These are phyloP conservation scores for Chaenodraco wilsoni DNA, from an alignment of 2,797 vertebrate species.

Conservation along the genomic window DNA sequence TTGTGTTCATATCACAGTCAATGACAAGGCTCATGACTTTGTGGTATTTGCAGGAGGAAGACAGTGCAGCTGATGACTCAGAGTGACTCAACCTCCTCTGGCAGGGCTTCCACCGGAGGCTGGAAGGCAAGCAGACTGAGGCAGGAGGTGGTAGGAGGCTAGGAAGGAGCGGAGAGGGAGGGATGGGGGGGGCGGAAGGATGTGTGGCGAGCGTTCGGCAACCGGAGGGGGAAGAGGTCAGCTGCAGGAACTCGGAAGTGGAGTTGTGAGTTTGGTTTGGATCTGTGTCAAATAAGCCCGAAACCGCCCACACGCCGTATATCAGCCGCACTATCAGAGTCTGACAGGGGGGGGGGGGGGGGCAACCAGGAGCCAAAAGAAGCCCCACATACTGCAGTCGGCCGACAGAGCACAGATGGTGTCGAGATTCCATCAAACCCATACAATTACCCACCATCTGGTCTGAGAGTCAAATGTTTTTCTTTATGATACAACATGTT, in stretches of 20 bases:
- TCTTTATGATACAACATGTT: background rate
- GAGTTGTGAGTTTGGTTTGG: constrained; percentile 63
- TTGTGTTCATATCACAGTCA: constrained; percentile 51
- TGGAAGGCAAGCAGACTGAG: constrained; percentile 52
- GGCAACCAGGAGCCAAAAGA: constrained; percentile 52
- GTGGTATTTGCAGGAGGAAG: constrained; percentile 60
- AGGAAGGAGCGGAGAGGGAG: constrained; percentile 23
- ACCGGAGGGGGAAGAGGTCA: constrained; percentile 80
- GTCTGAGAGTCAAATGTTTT: background rate
- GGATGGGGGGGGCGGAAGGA: constrained; percentile 70
- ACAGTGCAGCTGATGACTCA: constrained; percentile 74
- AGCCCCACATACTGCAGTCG: constrained; percentile 31
- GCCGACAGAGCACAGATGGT: constrained; percentile 4
- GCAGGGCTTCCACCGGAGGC: constrained; percentile 77
- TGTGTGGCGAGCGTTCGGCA: constrained; percentile 74
- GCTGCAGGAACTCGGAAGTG: constrained; percentile 80
- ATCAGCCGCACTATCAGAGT: constrained; percentile 45
- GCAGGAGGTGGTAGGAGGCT: constrained; percentile 61
- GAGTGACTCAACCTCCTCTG: constrained; percentile 79
- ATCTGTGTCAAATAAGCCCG: constrained; percentile 60
- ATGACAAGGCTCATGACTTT: constrained; percentile 49
- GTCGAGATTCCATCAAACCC: background rate
- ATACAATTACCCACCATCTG: background rate
- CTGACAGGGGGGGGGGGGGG: constrained; percentile 33
- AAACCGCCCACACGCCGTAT: constrained; percentile 52